These are phyloP conservation scores for Amblyraja radiata DNA, from an alignment of 2,797 vertebrate species.

Conservation along the genomic window DNA sequence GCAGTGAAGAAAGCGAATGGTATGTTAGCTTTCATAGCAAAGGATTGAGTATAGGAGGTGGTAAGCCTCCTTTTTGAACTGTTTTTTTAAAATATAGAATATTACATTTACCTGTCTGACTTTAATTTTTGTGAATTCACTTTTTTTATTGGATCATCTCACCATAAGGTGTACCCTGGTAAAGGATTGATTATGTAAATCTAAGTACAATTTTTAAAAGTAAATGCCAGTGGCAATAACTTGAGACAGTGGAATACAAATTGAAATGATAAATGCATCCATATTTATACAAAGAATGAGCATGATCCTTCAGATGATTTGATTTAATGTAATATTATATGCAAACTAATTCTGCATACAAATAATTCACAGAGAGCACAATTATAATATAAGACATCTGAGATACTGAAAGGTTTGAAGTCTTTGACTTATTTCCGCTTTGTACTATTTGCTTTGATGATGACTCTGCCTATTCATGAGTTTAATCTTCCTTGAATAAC, in stretches of 20 bases:
- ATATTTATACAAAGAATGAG: not conserved
- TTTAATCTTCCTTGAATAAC: not conserved
- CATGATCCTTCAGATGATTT: not conserved
- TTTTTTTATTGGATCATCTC: not conserved
- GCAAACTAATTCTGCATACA: not conserved
- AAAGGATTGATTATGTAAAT: not conserved
- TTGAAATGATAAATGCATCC: too few relatives aligned
- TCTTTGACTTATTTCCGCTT: not conserved
- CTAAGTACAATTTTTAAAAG: not conserved
- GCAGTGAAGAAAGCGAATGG: too few relatives aligned
- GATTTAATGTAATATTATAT: too few relatives aligned
- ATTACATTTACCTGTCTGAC: not conserved
- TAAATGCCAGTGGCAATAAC: not conserved
- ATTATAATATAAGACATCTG: not conserved
- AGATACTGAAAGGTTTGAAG: not conserved
- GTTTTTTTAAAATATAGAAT: too few relatives aligned
- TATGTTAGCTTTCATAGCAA: too few relatives aligned
- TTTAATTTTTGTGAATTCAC: not conserved
- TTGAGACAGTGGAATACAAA: not conserved
- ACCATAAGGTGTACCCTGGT: not conserved
- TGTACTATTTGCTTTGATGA: conserved; percentile 13
- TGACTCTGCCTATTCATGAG: not conserved
- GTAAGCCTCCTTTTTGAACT: too few relatives aligned
- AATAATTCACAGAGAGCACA: not conserved
- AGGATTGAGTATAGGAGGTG: too few relatives aligned